Percentiles rank a stretch among this genome's conserved stretches.
Conservation (phyloP, 2,888 invertebrate genomes). For the Mythimna vitellina region DNA sequence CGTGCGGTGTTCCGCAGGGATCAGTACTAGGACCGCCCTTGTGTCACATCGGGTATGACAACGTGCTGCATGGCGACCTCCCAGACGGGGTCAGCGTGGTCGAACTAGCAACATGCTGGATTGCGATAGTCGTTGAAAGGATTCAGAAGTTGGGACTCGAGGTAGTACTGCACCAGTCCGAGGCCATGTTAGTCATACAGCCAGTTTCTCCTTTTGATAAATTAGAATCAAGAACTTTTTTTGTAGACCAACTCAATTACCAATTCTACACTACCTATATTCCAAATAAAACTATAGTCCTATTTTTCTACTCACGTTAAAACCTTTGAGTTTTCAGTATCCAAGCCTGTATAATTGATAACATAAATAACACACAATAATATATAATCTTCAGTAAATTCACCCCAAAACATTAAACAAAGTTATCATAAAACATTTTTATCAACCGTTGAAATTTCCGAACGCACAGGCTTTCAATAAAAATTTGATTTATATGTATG, state of each 20-base stretch:
- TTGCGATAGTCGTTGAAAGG: too few relatives aligned
- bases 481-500: constrained; percentile 61
- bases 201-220: too few relatives aligned
- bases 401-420: constrained; percentile 47
- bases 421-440: constrained; percentile 57
- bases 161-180: too few relatives aligned
- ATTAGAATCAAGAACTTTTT: too few relatives aligned
- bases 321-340: neutral
- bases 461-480: constrained; percentile 60
- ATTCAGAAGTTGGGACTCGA: too few relatives aligned
- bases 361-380: constrained; percentile 15
- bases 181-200: too few relatives aligned
- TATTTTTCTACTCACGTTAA: neutral
- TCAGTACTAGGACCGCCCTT: too few relatives aligned
- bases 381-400: constrained; percentile 38
- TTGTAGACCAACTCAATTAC: neutral
- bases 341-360: constrained; percentile 15
- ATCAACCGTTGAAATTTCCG: constrained; percentile 54
- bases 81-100: too few relatives aligned
- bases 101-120: too few relatives aligned
- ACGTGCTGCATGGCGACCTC: too few relatives aligned
- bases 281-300: neutral
- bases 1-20: too few relatives aligned
- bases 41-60: too few relatives aligned
- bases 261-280: neutral